Evolutionary conservation across 2,113 vertebrate genomes (phyloP), one percentile per base, ranked within the genome.

Genomic region (Hiodon alosoides): DNA sequence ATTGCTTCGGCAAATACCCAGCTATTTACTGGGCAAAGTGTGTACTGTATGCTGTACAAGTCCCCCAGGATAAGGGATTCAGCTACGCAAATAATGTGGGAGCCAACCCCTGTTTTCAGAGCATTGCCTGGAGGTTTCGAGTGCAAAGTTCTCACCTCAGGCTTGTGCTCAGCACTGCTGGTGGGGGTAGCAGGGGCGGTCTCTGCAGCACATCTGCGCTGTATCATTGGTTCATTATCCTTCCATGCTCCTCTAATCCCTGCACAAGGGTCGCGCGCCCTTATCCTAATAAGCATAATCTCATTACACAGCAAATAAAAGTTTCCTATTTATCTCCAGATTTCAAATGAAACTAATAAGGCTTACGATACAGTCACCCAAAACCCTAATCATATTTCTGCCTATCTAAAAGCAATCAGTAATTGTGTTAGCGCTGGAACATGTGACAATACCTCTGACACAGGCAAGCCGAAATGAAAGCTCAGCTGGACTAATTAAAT

Each of bases 341-440:
- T 94, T 95, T 95, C 92, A 95, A 95, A 95, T 94, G 92, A 95
- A 95, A 94, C 93, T 95, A 95, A 95, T 95, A 95, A 95, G 93
- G 93, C 93, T 94, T 92, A 92, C 90, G 91, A 92, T 93, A 93
- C 90, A 92, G 92, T 90, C 91, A 92, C 90, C 91, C 91, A 90
- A 73, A 91, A 92, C 92, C 92, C 91, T 95, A 94, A 95, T 96
- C 94, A 94, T 94, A 95, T 95, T 95, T 93, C 93, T 93, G 92
- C 93, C 91, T 94, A 95, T 96, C 94, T 94, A 91, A 93, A 95
- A 94, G 94, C 94, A 94, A 96, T 95, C 94, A 94, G 93, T 93
- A 94, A 95, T 95, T 94, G 94, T 91, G 95, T 92, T 93, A 93
- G 90, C 81, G 89, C 92, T 91, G 84, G 87, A 92, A 91, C 91